Base-by-base conservation (phyloP, 2,113 vertebrate species). In the Sorex araneus region DNA sequence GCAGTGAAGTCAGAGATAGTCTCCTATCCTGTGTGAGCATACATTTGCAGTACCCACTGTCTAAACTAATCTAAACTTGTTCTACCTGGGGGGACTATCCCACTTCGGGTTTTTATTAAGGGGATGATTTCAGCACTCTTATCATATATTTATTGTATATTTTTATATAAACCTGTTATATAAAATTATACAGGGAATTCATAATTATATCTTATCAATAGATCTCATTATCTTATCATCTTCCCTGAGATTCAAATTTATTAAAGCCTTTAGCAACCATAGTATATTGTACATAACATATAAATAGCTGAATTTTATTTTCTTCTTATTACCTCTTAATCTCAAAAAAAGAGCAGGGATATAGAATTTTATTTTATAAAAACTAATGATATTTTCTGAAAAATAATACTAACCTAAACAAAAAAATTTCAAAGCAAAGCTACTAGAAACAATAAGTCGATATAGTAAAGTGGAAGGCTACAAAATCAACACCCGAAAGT, bases 301-400 rank as follows among this genome's bases (percentile, higher is more conserved):
- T 50, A 76, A 66, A 76, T 64, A 78, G 25, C 63, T 92, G n/a
- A 66, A 90, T 71, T 67, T 87, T 50, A 54, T 79, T 81, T 80
- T 93, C 34, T 94, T 11, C 1, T 36, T 13, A 25, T 78, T 81
- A 81, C 75, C 6, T 34, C 87, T 11, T 28, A 27, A 34, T 82
- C 71, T 84, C 28, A 89, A 80, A 92, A 57, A 74, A 82, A 78
- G 19, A 78, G 19, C 12, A 83, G 50, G 30, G 1, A 5, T 6
- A 70, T 36, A 82, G 6, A 4, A 50, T 18, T 71, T 21, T 87
- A 21, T 30, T 85, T 91, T 79, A 69, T 74, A 34, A 81, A 32
- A 3, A 84, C 25, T 78, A 4, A 8, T 71, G 85, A 84, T 54
- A n/a, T 30, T 67, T 3, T 75, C 75, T 76, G 18, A 84, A 21